Percentiles rank a stretch among this genome's conserved stretches.
These are phyloP conservation scores for Semicossyphus pulcher DNA, from an alignment of 2,113 vertebrate genomes.

Conservation along the genomic window DNA sequence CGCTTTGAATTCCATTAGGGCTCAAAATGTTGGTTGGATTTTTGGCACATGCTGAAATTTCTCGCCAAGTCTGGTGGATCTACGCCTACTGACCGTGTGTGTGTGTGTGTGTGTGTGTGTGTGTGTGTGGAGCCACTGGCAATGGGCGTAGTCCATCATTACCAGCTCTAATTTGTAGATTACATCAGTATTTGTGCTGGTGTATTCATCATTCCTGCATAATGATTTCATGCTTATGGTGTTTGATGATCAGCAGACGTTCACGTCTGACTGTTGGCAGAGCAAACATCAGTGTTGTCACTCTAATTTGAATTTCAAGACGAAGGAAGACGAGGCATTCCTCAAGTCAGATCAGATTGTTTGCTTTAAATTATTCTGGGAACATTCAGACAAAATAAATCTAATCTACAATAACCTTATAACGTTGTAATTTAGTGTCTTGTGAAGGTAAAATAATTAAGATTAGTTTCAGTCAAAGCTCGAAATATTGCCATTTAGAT, in stretches of 20 bases:
- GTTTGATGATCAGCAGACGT: slow-evolving; percentile 19
- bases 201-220: slow-evolving; percentile 28
- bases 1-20: slow-evolving; percentile 44
- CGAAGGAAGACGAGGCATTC: background rate
- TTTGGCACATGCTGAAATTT: slow-evolving; percentile 3
- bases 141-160: slow-evolving; percentile 25
- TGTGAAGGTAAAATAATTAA: too few species aligned
- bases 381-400: too few species aligned
- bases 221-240: slow-evolving; percentile 12
- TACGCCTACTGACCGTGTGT: background rate
- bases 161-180: slow-evolving; percentile 38
- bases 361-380: too few species aligned
- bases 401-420: too few species aligned
- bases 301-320: background rate
- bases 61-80: slow-evolving; percentile 5
- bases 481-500: too few species aligned
- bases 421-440: too few species aligned
- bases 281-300: background rate
- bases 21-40: slow-evolving; percentile 38
- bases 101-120: slow-evolving; percentile 5
- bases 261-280: background rate
- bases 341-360: too few species aligned
- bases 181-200: slow-evolving; percentile 25
- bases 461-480: too few species aligned
- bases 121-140: background rate